These are phyloP conservation scores for Poecile atricapillus DNA, from an alignment of 2,113 vertebrate genomes.

Conservation along the genomic window DNA sequence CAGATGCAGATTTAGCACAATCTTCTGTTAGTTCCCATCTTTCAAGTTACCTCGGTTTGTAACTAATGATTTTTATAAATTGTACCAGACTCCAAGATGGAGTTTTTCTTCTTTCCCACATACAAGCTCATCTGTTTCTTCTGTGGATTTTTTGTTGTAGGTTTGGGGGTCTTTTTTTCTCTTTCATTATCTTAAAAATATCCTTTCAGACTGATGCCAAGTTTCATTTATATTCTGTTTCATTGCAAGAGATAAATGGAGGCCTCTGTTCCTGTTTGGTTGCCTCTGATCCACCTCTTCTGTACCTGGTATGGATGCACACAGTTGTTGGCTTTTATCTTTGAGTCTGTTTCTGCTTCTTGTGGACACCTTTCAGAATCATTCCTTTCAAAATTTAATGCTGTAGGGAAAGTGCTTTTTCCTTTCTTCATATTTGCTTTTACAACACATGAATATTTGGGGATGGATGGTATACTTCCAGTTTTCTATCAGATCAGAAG, in stretches of 20 bases:
- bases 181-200: background rate
- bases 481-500: background rate
- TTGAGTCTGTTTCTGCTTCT: conserved; percentile 9
- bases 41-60: background rate
- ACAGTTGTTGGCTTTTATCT: background rate
- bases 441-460: background rate
- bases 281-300: conserved; percentile 23
- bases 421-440: background rate
- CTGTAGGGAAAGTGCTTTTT: background rate
- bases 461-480: background rate
- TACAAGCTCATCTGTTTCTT: background rate
- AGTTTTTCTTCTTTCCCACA: background rate
- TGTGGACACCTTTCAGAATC: background rate
- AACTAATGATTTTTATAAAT: background rate
- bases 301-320: background rate
- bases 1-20: background rate
- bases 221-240: conserved; percentile 15
- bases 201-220: background rate
- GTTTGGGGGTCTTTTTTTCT: background rate
- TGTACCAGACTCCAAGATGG: background rate
- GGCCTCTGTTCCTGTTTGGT: background rate
- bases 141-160: background rate
- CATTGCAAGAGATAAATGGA: conserved; percentile 11
- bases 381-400: conserved; percentile 17
- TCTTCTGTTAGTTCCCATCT: background rate